These are phyloP conservation scores for Agonopterix heracliana DNA, from an alignment of 2,888 invertebrate species.

Conservation along the genomic window DNA sequence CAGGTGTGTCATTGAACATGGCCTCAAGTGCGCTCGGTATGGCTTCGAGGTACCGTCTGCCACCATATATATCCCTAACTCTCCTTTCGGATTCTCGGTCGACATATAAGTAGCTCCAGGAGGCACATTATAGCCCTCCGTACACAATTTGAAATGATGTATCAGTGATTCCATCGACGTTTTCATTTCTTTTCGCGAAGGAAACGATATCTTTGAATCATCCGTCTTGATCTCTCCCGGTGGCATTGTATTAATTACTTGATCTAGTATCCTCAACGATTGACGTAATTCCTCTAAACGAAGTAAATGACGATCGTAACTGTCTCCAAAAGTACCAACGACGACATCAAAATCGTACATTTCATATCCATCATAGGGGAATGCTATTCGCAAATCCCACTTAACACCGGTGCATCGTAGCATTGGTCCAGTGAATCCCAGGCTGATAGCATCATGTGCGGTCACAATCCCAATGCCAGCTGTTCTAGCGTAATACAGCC, in stretches of 20 bases:
- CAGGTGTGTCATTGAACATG: slow-evolving; percentile 77
- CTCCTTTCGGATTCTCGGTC: slow-evolving; percentile 90
- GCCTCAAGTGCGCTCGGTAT: slow-evolving; percentile 78
- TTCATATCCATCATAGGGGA: slow-evolving; percentile 91
- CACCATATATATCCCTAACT: slow-evolving; percentile 90
- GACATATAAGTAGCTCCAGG: slow-evolving; percentile 89
- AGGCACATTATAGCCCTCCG: slow-evolving; percentile 88
- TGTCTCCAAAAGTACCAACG: slow-evolving; percentile 88
- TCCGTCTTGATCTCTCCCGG: slow-evolving; percentile 85
- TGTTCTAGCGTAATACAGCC: slow-evolving; percentile 79
- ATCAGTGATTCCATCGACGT: slow-evolving; percentile 91
- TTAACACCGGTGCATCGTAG: slow-evolving; percentile 88
- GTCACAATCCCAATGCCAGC: slow-evolving; percentile 83
- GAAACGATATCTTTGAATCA: slow-evolving; percentile 86
- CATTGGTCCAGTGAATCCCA: slow-evolving; percentile 84
- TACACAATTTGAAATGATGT: slow-evolving; percentile 92
- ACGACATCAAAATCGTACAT: slow-evolving; percentile 89
- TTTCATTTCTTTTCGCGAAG: slow-evolving; percentile 88
- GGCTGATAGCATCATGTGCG: slow-evolving; percentile 86
- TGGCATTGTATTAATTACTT: slow-evolving; percentile 91
- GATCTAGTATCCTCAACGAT: slow-evolving; percentile 84
- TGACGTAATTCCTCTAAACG: slow-evolving; percentile 85
- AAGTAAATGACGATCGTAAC: slow-evolving; percentile 86
- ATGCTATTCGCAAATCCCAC: slow-evolving; percentile 89
- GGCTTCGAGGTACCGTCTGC: slow-evolving; percentile 89